Conservation (phyloP, 2,888 invertebrate species). For the Lasius fuliginosus region DNA sequence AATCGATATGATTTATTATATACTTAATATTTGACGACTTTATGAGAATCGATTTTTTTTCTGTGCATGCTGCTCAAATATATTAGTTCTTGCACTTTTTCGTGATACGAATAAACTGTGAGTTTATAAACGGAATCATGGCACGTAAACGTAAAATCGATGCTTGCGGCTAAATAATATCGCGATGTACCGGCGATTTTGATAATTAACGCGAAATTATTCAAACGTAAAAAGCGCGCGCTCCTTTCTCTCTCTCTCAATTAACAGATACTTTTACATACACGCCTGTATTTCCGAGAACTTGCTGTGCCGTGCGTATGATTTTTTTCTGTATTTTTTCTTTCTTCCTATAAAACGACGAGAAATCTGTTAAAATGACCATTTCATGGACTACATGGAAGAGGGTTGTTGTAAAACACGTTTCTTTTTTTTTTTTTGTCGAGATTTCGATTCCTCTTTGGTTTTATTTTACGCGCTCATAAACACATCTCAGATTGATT, state of each 20-base stretch:
- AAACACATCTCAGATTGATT: constrained; percentile 39
- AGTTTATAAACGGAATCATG: constrained; percentile 1
- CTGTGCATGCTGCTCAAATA: not conserved
- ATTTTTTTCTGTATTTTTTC: not conserved
- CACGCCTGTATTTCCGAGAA: constrained; percentile 19
- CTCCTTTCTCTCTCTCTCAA: constrained; percentile 25
- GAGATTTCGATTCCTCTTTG: constrained; percentile 47
- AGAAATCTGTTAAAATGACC: constrained; percentile 30
- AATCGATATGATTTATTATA: not conserved
- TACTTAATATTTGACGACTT: not conserved
- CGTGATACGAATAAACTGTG: not conserved
- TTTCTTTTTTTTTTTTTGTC: constrained; percentile 55
- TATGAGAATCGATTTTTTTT: not conserved
- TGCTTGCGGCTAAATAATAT: constrained; percentile 13
- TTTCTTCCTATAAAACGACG: constrained; percentile 18
- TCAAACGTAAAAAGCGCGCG: not conserved
- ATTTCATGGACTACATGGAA: constrained; percentile 15
- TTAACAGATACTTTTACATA: constrained; percentile 33
- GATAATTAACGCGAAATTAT: constrained; percentile 35
- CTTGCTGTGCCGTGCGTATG: not conserved
- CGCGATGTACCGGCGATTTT: not conserved
- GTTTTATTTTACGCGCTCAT: constrained; percentile 34
- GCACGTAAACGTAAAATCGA: constrained; percentile 1
- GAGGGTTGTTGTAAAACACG: constrained; percentile 70
- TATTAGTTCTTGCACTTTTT: not conserved